Evolutionary conservation across 2,797 vertebrate genomes (phyloP).

Genomic region (Cetoscarus ocellatus): DNA sequence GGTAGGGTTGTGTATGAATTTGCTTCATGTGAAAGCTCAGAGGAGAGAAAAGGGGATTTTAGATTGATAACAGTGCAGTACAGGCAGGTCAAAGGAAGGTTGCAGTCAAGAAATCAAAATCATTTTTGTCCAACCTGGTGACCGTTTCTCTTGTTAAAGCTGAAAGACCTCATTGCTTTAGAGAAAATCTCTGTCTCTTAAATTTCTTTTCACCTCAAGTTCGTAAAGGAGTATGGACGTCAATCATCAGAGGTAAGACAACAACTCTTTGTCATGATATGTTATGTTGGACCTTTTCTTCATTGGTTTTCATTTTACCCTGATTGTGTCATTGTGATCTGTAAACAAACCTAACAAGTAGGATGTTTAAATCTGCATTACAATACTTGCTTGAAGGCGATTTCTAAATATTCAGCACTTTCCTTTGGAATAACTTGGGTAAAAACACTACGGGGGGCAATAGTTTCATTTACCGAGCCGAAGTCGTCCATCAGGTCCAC

Average conservation of each 20-base stretch:
- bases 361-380: background rate
- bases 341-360: background rate
- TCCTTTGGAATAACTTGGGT: background rate
- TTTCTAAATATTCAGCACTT: background rate
- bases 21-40: slow-evolving; percentile 18
- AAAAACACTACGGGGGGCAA: background rate
- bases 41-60: slow-evolving; percentile 38
- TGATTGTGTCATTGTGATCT: background rate
- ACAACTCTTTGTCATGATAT: slow-evolving; percentile 7
- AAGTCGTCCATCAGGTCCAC: background rate
- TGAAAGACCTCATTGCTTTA: slow-evolving; percentile 5
- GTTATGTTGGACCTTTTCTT: background rate
- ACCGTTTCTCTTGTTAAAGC: slow-evolving; percentile 14
- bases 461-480: background rate
- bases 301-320: background rate
- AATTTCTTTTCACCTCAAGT: slow-evolving; percentile 6
- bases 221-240: slow-evolving; percentile 15
- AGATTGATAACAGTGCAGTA: slow-evolving; percentile 34
- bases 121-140: slow-evolving; percentile 38
- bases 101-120: slow-evolving; percentile 37
- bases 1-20: slow-evolving; percentile 31
- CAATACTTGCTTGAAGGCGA: background rate
- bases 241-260: slow-evolving; percentile 55
- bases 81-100: slow-evolving; percentile 44
- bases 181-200: slow-evolving; percentile 7